Evolutionary conservation across 1,140 invertebrate genomes (phyloP), one percentile per base, ranked within the genome.

Genomic region (Pemphigus obesinymphae): DNA sequence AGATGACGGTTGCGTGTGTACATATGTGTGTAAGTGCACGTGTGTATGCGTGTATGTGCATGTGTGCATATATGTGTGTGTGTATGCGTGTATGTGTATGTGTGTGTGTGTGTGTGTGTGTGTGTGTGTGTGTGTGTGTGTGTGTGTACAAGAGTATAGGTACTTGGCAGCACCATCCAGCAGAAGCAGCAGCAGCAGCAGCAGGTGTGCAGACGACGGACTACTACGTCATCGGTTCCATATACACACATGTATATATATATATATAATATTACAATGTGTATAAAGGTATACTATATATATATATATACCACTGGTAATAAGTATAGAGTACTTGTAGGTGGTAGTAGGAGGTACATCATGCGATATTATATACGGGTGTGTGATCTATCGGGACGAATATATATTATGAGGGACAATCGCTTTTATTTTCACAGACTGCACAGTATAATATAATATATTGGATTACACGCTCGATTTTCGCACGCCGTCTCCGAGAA

Each of bases 121-220:
- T 43, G 37, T n/a, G n/a, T n/a, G n/a, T n/a, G n/a, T n/a, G n/a
- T n/a, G 34, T 37, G 63, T 66, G 66, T 29, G 66, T 10, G 37
- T 15, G 40, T 40, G n/a, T 43, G 37, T 45, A 31, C 31, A n/a
- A 26, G 29, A 70, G 40, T 45, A 23, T 70, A 45, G 23, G 43
- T 73, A 73, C 70, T 73, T 50, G 70, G 70, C 43, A 50, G 29
- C 37, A 48, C 70, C 31, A 4, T 13, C n/a, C n/a, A n/a, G n/a
- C n/a, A n/a, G n/a, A n/a, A 43, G 40, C 66, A 70, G 66, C 66
- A 70, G 20, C 66, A 68, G 23, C 23, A 73, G 43, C 70, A 73
- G 70, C 70, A 73, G 70, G 70, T 73, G 70, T 73, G 70, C 70
- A 73, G 43, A 73, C 50, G 70, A 73, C 50, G 70, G 43, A 73